Evolutionary conservation across 2,113 vertebrate genomes (phyloP), one percentile per base, ranked within the genome.

Genomic region (Pelobates fuscus): DNA sequence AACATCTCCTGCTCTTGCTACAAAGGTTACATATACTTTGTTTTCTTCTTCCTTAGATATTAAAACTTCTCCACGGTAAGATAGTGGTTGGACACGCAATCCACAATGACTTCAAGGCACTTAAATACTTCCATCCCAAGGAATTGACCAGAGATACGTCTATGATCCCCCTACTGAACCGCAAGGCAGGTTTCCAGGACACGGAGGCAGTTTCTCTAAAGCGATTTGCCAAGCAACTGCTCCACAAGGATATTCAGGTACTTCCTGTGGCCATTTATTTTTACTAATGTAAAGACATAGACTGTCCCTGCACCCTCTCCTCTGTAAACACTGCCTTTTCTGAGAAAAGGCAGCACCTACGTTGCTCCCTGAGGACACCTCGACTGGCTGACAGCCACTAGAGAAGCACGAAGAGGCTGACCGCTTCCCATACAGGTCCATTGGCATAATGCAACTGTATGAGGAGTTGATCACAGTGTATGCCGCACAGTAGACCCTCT

Each of bases 171-270:
- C 82, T 90, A 29, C 90, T 98, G 66, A 98, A 97, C 87, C 77
- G 26, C 6, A 92, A 85, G 43, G 96, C 89, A 0, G 88, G 92
- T n/a, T 91, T 94, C 32, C 85, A 88, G 0, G 91, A 86, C 72
- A 82, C 82, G 0, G 21, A 73, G 17, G 1, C 78, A 0, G 49
- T 87, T 20, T 97, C 95, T 0, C 87, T 98, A 43, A 98, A 98
- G 79, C 88, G 82, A 23, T 92, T 98, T 23, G 86, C 91, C 60
- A 96, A 95, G 82, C 87, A 89, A 59, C 85, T 98, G n/a, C 86
- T 98, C 0, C 84, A 89, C 78, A 85, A 78, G 2, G 93, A 97
- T 73, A 98, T 98, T 80, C 96, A 98, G 95, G 96, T 97, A 85
- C 5, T 54, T 3, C 6, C 26, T n/a, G n/a, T n/a, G n/a, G n/a